Base-by-base conservation (phyloP, 2,113 vertebrate genomes). In the Andinoacara biseriatus region DNA sequence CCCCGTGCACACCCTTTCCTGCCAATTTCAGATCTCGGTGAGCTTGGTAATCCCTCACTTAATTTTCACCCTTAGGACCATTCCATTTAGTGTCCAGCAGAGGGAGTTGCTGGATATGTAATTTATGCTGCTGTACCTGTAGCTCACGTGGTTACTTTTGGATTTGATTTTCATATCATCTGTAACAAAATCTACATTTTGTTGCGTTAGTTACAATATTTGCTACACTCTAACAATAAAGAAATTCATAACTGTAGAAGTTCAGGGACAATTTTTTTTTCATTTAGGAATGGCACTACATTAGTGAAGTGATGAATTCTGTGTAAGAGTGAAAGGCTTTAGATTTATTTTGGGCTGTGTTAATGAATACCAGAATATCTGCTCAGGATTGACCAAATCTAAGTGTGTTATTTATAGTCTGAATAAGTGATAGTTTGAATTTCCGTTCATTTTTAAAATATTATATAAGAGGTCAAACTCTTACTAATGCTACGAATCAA, bases 11-110 rank as follows among this genome's bases (percentile, higher is more conserved):
- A 33, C 60, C 2, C 5, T 65, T 49, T 67, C 22, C 38, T 46
- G 14, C 31, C 15, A 26, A 0, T 61, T 18, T 60, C 1, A 26
- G 20, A 10, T n/a, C 10, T 49, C 5, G 24, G 26, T 54, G 67
- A 54, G 10, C 67, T 54, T 72, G 24, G 46, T 29, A 77, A 77
- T 59, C 17, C 57, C 29, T 38, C 14, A 15, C 38, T 13, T n/a
- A 13, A 29, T 78, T 59, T 74, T 22, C 3, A 20, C 8, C 15
- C 5, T 49, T 58, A 24, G 46, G 43, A 74, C 35, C 3, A 49
- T 85, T 86, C 7, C 5, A 58, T 2, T 58, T 10, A 26, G 5
- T 60, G 6, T 78, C 90, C 94, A 93, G 81, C 49, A 94, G 94
- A 86, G 78, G 93, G 91, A 76, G 90, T 4, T 84, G 81, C 49